Conservation (phyloP, 2,888 invertebrate species). For the Corbicula japonica region DNA sequence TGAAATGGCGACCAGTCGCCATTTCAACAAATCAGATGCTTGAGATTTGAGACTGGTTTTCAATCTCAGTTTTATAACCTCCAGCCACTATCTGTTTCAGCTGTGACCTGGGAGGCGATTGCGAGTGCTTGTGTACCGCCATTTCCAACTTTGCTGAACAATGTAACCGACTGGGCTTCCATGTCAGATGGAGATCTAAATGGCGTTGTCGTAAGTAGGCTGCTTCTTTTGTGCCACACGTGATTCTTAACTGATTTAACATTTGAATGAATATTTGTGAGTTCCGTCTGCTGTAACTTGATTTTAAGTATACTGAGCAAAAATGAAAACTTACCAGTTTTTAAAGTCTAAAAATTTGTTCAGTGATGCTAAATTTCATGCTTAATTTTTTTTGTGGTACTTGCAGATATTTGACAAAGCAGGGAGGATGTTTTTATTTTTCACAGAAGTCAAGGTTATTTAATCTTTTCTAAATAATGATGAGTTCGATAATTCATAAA, state of each 20-base stretch:
- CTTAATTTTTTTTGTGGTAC: neutral
- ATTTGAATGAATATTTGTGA: too few relatives aligned
- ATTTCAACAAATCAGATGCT: neutral
- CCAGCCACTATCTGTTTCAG: slow-evolving; percentile 85
- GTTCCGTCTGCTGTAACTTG: too few relatives aligned
- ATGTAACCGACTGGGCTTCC: slow-evolving; percentile 92
- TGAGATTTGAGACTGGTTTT: neutral
- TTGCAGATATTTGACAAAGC: too few relatives aligned
- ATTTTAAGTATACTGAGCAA: neutral
- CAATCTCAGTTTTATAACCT: neutral
- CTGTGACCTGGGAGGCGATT: slow-evolving; percentile 95
- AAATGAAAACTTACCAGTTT: neutral
- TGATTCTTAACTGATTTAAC: too few relatives aligned
- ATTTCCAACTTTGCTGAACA: slow-evolving; percentile 94
- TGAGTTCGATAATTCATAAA: too few relatives aligned
- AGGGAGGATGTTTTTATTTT: too few relatives aligned
- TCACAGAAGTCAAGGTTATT: too few relatives aligned
- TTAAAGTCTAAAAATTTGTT: neutral
- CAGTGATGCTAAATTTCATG: neutral
- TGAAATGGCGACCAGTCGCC: neutral
- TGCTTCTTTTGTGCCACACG: too few relatives aligned
- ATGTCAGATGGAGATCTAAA: slow-evolving; percentile 93
- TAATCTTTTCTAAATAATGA: too few relatives aligned
- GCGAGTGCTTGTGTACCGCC: slow-evolving; percentile 95
- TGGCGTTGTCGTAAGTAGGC: slow-evolving; percentile 92